Percentiles rank a stretch among this genome's conserved stretches.
Conservation (phyloP, 2,888 invertebrate genomes). For the Lacanobia wlatinum region DNA sequence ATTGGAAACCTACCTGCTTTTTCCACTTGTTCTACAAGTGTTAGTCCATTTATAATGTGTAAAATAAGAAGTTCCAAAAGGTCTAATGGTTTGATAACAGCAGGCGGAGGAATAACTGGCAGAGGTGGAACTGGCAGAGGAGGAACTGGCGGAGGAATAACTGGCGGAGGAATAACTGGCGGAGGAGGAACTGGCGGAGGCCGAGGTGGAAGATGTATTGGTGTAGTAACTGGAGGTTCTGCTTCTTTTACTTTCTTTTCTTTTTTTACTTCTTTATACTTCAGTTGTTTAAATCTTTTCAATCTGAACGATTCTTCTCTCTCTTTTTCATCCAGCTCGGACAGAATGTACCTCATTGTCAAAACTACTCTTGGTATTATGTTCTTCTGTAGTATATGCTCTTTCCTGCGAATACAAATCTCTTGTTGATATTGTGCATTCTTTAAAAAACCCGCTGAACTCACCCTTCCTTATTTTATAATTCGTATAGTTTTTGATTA, state of each 20-base stretch:
- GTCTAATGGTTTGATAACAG: not conserved
- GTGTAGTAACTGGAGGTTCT: not conserved
- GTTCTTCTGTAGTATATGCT: constrained; percentile 66
- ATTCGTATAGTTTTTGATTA: not conserved
- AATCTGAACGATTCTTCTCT: constrained; percentile 41
- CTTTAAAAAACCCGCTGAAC: constrained; percentile 17
- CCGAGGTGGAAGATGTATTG: not conserved
- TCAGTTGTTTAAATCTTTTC: constrained; percentile 42
- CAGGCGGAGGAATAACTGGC: not conserved
- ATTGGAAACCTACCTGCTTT: constrained; percentile 19
- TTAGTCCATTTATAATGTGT: constrained; percentile 13
- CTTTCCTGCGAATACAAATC: constrained; percentile 73
- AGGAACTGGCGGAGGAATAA: too few relatives aligned
- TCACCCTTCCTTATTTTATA: constrained; percentile 24
- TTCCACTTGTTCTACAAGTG: constrained; percentile 11
- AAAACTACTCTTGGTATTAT: constrained; percentile 20
- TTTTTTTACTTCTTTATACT: not conserved
- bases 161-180: too few relatives aligned
- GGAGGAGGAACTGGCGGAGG: too few relatives aligned
- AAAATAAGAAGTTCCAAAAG: constrained; percentile 13
- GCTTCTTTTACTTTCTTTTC: not conserved
- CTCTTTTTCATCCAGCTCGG: constrained; percentile 55
- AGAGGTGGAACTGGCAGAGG: too few relatives aligned
- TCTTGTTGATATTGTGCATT: constrained; percentile 29
- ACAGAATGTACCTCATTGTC: constrained; percentile 9